Base-by-base conservation (phyloP, 23 tunicate species). In the Halocynthia roretzi region DNA sequence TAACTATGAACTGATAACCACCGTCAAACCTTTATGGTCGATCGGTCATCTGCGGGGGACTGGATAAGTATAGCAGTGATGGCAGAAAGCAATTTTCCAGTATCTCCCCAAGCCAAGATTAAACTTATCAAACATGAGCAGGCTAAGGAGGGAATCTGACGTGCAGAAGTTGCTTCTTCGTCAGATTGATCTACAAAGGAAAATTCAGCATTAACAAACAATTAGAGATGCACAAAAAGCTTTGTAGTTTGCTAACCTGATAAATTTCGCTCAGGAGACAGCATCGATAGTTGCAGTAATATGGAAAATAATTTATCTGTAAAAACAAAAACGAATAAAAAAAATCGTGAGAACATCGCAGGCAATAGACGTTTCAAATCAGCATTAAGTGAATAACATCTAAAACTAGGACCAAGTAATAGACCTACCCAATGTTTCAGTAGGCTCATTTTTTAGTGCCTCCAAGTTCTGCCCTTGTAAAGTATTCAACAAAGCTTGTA, bases 61-160 rank as follows among this genome's bases (percentile, higher is more conserved):
- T 31, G 44, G 44, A 31, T 31, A 31, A 31, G 44, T 31, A 31
- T 31, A 7, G 82, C 57, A 8, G 86, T 75, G 15, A 80, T 80
- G 6, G 82, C 94, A 7, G 86, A 49, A 11, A 87, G 60, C 15
- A 87, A 31, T 48, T 87, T 87, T 64, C 57, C 86, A 61, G 94
- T 80, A 80, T 87, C 82, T 62, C 94, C 94, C 94, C 94, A 87
- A 12, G 94, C 94, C 72, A 82, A 78, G 12, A 82, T 86, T 51
- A 87, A 62, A 63, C 86, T 82, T 7, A 87, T 61, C 31, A 87
- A 80, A 53, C 94, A 87, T 14, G 94, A 82, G 62, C 87, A 80
- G 22, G 94, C 94, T 40, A 87, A 44, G 7, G 94, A 87, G 5
- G 94, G 84, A 63, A 87, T 80, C 56, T 71, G 56, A 31, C 57